Conservation (phyloP, 2,888 invertebrate species). For the Drosophila maculinotata region DNA sequence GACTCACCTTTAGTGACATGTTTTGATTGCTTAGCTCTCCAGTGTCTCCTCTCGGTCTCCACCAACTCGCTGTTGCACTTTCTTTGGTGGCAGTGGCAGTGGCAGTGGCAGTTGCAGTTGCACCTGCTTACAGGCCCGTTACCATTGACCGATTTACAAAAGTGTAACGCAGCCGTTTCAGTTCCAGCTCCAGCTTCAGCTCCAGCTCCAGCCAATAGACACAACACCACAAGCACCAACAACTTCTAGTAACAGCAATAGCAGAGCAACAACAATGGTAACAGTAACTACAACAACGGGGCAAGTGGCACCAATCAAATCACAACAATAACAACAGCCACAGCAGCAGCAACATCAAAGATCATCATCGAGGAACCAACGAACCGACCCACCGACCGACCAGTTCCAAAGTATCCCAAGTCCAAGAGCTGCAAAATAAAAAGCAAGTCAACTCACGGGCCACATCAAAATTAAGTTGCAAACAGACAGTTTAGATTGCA, state of each 20-base stretch:
- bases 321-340: constrained; percentile 36
- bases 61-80: constrained; percentile 14
- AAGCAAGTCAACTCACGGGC: constrained; percentile 35
- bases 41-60: constrained; percentile 16
- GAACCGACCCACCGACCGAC: constrained; percentile 26
- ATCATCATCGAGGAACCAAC: constrained; percentile 47
- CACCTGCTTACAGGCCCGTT: constrained; percentile 74
- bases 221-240: too few relatives aligned
- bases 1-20: constrained; percentile 76
- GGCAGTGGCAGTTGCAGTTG: constrained; percentile 61
- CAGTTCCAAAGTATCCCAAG: constrained; percentile 50
- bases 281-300: constrained; percentile 40
- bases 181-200: constrained; percentile 16
- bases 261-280: constrained; percentile 41
- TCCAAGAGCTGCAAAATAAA: constrained; percentile 45
- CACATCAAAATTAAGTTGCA: constrained; percentile 50
- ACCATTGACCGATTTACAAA: constrained; percentile 75
- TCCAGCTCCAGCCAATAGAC: constrained; percentile 13
- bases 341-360: constrained; percentile 23
- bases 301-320: constrained; percentile 61
- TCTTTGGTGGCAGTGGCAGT: constrained; percentile 42
- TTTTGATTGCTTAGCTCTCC: constrained; percentile 40
- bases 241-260: constrained; percentile 54
- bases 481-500: constrained; percentile 14
- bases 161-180: constrained; percentile 55